Base-by-base conservation (phyloP, 2,113 vertebrate genomes). In the Ageneiosus marmoratus region DNA sequence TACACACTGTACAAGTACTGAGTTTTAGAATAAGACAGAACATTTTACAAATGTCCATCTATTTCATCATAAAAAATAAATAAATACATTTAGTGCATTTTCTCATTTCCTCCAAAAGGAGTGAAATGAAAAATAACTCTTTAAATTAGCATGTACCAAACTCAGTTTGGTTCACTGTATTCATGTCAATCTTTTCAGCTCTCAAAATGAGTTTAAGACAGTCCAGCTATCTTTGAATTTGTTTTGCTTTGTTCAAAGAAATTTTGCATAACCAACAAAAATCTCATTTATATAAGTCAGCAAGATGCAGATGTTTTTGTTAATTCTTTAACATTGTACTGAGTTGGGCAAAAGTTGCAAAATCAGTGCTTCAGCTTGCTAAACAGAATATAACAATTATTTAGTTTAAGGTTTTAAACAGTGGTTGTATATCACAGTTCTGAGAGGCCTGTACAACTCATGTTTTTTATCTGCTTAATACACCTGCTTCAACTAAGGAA, bases 21-120 rank as follows among this genome's bases (percentile, higher is more conserved):
- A 86, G 83, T 86, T 87, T 85, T 86, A 93, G 90, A 93, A 89
- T n/a, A 58, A 24, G 84, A 91, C 75, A 87, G 88, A 91, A 88
- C 91, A 94, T 88, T 93, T 86, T 86, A 90, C 87, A 90, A 92
- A 88, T 93, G 91, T 87, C 90, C 29, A 74, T 86, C 88, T 91
- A 87, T 89, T 89, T 87, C 89, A 90, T 89, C 87, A 86, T 80
- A 89, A 83, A 91, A 93, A 94, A 95, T 94, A 95, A 95, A 95
- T 95, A 95, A 94, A 95, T 94, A 94, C 87, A 92, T 85, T 87
- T 94, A 94, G 92, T 94, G 93, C 93, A 94, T 94, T 92, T 94
- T 93, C 92, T 91, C 92, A 90, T 92, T 90, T 89, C 86, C 85
- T 90, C 91, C 90, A 32, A 85, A 84, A 58, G 90, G 90, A 91